Evolutionary conservation across 2,888 invertebrate species (phyloP).

Genomic region (Megastigmus dorsalis): DNA sequence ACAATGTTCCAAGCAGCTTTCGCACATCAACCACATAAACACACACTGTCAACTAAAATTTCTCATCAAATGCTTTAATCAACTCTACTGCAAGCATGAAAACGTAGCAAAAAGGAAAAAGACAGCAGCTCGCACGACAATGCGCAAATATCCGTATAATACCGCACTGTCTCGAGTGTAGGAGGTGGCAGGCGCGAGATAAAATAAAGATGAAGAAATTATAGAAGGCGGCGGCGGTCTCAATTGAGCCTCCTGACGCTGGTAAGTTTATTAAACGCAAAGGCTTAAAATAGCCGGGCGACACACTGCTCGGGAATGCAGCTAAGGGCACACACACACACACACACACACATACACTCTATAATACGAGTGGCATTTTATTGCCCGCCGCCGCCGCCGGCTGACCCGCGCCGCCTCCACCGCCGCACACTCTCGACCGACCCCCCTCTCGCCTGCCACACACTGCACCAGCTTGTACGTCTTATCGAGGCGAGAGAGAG

Average conservation of each 20-base stretch:
- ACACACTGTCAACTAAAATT: too few relatives aligned
- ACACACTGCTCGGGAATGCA: conserved; percentile 54
- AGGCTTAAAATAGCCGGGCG: conserved; percentile 45
- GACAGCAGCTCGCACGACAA: too few relatives aligned
- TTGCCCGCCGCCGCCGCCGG: conserved; percentile 2
- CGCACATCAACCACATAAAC: too few relatives aligned
- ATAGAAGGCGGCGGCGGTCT: conserved; percentile 22
- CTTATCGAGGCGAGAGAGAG: conserved; percentile 6
- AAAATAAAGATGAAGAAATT: conserved; percentile 48
- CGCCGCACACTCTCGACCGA: neutral
- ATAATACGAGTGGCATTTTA: conserved; percentile 2
- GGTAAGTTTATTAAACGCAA: conserved; percentile 49
- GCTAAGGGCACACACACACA: conserved; percentile 33
- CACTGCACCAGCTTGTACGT: too few relatives aligned
- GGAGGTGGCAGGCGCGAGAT: neutral
- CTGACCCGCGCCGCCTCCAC: too few relatives aligned
- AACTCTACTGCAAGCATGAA: too few relatives aligned
- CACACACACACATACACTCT: too few relatives aligned
- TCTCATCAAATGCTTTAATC: too few relatives aligned
- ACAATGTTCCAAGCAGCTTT: too few relatives aligned
- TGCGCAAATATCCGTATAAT: too few relatives aligned
- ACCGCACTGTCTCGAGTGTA: too few relatives aligned
- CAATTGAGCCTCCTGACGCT: conserved; percentile 48
- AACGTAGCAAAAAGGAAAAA: too few relatives aligned
- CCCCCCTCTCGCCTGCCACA: neutral